These are phyloP conservation scores for Rhinatrema bivittatum DNA, from an alignment of 2,797 vertebrate species.

Conservation along the genomic window DNA sequence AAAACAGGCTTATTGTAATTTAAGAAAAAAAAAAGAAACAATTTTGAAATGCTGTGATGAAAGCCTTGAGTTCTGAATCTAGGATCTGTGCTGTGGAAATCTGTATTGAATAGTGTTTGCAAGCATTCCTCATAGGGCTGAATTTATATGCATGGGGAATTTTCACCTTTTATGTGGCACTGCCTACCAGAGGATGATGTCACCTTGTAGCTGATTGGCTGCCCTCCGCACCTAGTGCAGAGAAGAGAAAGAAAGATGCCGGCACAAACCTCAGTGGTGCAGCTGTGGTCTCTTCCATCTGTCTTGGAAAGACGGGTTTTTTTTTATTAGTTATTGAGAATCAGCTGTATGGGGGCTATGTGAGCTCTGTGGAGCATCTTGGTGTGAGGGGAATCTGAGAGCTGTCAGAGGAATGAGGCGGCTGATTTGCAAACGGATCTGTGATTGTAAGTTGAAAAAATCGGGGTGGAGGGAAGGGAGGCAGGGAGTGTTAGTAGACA, in stretches of 20 bases:
- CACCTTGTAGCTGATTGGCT: slow-evolving; percentile 67
- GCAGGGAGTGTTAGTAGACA: slow-evolving; percentile 53
- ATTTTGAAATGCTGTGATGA: too few species aligned
- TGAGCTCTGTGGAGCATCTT: slow-evolving; percentile 49
- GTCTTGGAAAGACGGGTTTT: slow-evolving; percentile 43
- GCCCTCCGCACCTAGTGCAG: slow-evolving; percentile 47
- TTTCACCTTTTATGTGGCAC: slow-evolving; percentile 59
- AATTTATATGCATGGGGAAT: slow-evolving; percentile 48
- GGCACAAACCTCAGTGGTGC: slow-evolving; percentile 72
- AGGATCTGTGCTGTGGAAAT: too few species aligned
- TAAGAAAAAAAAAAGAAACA: too few species aligned
- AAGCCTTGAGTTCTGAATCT: too few species aligned
- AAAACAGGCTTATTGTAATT: too few species aligned
- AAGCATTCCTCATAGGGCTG: slow-evolving; percentile 17
- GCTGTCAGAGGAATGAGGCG: slow-evolving; percentile 82
- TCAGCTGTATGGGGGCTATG: slow-evolving; percentile 54
- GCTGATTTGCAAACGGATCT: slow-evolving; percentile 96
- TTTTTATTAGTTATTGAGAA: slow-evolving; percentile 40
- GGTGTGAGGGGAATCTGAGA: slow-evolving; percentile 53
- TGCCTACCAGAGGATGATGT: slow-evolving; percentile 67
- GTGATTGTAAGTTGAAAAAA: slow-evolving; percentile 93
- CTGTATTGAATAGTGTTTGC: too few species aligned
- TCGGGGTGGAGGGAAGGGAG: slow-evolving; percentile 54
- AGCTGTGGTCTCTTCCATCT: slow-evolving; percentile 50
- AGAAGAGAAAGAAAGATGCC: slow-evolving; percentile 81